Conservation (phyloP, 2,888 invertebrate genomes). For the Lepidochrysops patricia region DNA sequence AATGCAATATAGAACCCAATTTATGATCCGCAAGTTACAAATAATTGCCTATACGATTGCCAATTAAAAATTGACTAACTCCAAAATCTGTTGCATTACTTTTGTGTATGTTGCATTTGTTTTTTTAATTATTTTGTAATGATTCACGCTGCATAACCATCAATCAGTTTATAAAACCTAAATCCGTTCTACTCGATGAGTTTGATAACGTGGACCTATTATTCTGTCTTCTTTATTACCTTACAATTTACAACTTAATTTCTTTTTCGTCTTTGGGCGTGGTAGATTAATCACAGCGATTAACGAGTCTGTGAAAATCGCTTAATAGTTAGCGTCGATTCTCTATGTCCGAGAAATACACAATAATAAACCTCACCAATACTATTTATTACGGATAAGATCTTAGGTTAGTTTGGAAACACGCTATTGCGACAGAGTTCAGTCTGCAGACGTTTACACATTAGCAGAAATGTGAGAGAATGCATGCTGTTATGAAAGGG, state of each 20-base stretch:
- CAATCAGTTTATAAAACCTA: neutral
- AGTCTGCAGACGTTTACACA: neutral
- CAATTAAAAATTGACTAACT: neutral
- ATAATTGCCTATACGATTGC: neutral
- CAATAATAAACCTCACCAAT: neutral
- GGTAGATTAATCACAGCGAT: neutral
- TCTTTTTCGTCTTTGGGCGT: neutral
- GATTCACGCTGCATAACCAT: neutral
- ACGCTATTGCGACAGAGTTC: neutral
- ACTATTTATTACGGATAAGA: neutral
- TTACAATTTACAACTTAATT: no score
- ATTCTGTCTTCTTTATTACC: neutral
- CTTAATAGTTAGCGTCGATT: no score
- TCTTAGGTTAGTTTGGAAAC: slow-evolving; percentile 9
- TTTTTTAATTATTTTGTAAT: neutral
- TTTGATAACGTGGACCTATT: neutral
- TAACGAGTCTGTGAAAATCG: neutral
- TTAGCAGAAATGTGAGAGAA: slow-evolving; percentile 3
- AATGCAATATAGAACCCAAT: neutral
- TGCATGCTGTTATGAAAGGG: slow-evolving; percentile 2
- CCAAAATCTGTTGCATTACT: neutral
- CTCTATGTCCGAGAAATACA: neutral
- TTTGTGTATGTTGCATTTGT: slow-evolving; percentile 3
- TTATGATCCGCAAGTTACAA: neutral
- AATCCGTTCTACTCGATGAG: neutral